Conservation (phyloP, 2,113 vertebrate genomes). For the Urocolius indicus region DNA sequence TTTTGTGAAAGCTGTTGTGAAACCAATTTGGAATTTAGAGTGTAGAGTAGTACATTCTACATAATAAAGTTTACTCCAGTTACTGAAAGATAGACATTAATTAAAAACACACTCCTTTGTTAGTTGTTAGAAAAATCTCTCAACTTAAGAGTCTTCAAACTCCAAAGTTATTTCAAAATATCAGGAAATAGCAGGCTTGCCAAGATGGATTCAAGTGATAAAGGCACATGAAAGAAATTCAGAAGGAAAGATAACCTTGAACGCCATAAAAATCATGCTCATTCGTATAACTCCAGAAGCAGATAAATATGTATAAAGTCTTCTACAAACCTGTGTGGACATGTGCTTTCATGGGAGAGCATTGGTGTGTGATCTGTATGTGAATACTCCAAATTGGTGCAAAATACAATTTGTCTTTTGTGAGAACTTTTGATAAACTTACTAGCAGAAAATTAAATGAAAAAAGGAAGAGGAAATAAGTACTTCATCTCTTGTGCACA, state of each 20-base stretch:
- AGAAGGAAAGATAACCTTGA: conserved; percentile 19
- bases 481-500: not conserved
- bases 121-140: not conserved
- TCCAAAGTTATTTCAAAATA: conserved; percentile 1
- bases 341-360: not conserved
- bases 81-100: not conserved
- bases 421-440: not conserved
- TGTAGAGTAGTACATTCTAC: not conserved
- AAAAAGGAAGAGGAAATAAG: not conserved
- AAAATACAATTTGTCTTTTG: not conserved
- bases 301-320: not conserved
- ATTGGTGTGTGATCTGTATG: not conserved
- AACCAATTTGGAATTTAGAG: not conserved
- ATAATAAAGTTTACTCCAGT: not conserved
- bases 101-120: not conserved
- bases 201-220: conserved; percentile 44
- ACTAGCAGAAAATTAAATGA: not conserved
- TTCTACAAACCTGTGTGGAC: not conserved
- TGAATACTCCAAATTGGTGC: not conserved
- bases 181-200: conserved; percentile 9
- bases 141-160: not conserved
- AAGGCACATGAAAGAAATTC: conserved; percentile 46
- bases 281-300: conserved; percentile 1
- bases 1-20: not conserved
- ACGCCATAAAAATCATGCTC: conserved; percentile 19